Base-by-base conservation (phyloP, 1,140 invertebrate species). In the Drosophila santomea region DNA sequence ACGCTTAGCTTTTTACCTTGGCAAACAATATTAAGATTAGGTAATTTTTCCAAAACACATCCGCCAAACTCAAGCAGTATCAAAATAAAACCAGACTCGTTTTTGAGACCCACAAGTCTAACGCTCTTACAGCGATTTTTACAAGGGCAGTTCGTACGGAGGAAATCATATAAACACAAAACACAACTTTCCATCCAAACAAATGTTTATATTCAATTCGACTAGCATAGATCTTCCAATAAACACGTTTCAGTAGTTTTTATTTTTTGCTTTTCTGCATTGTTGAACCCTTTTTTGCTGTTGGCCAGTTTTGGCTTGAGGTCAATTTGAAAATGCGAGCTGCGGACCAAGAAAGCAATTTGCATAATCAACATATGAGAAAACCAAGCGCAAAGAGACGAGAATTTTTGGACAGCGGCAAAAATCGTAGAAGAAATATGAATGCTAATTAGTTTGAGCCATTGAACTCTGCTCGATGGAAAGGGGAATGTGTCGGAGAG, bases 371-470 rank as follows among this genome's bases (percentile, higher is more conserved):
- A 71, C 44, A 43, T 67, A 51, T 66, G 64, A 67, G 64, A 67
- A 66, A 67, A 67, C 25, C 44, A 66, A 32, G 51, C 51, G 67
- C 51, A 39, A 47, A 69, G 51, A 32, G 48, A 56, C 23, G 25
- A 51, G 59, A 67, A 51, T 64, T 54, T 56, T 38, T 25, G n/a
- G 64, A 39, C 67, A 58, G 64, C 64, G n/a, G 66, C 66, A 15
- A 71, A 48, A 58, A 71, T 48, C 51, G 68, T 36, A 48, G 52
- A 58, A 71, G 52, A 72, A 72, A 72, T 75, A 66, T 51, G 57
- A 51, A 76, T 57, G 73, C 47, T 75, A 52, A 67, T 52, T 64
- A 41, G 59, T 64, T 74, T 75, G 61, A 76, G 73, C 72, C 73
- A 75, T 76, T 76, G 73, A 76, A 76, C 73, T 76, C 50, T 75